phyloP scores from a whole-genome alignment of 1,140 invertebrate species.

The Cydia amplana region DNA sequence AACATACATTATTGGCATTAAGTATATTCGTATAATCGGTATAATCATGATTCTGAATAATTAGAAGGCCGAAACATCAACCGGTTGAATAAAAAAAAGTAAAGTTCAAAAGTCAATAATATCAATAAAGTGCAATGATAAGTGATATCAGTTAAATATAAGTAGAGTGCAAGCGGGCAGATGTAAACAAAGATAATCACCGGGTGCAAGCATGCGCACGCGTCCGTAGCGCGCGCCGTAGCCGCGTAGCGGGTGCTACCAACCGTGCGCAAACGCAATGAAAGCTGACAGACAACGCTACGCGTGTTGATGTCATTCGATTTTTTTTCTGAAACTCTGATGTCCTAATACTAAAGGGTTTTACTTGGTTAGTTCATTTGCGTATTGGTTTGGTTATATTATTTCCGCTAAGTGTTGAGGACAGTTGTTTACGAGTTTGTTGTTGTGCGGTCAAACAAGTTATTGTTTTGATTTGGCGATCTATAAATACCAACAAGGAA shows the following conservation, averaged over 20 bases:
- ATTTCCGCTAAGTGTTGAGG: not conserved
- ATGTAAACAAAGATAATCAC: conserved; percentile 19
- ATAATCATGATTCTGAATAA: too few species aligned
- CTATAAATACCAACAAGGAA: not conserved
- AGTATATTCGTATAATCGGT: too few species aligned
- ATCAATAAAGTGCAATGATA: conserved; percentile 2
- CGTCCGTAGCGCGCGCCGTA: not conserved
- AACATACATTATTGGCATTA: too few species aligned
- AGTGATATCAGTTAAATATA: conserved; percentile 12
- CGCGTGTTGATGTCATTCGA: not conserved
- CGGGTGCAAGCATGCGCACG: not conserved
- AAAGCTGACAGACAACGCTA: not conserved
- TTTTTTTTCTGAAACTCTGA: too few species aligned
- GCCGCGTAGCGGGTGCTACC: not conserved
- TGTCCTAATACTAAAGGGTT: too few species aligned
- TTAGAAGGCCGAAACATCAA: not conserved
- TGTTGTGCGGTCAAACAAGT: not conserved
- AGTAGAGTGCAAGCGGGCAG: conserved; percentile 2
- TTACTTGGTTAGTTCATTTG: not conserved
- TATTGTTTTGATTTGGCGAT: not conserved
- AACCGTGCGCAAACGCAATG: not conserved
- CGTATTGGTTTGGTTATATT: not conserved
- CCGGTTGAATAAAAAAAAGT: not conserved
- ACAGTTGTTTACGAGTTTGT: not conserved
- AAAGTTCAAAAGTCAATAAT: not conserved